Evolutionary conservation across 2,797 vertebrate genomes (phyloP).

Genomic region (Rhyacichthys aspro): DNA sequence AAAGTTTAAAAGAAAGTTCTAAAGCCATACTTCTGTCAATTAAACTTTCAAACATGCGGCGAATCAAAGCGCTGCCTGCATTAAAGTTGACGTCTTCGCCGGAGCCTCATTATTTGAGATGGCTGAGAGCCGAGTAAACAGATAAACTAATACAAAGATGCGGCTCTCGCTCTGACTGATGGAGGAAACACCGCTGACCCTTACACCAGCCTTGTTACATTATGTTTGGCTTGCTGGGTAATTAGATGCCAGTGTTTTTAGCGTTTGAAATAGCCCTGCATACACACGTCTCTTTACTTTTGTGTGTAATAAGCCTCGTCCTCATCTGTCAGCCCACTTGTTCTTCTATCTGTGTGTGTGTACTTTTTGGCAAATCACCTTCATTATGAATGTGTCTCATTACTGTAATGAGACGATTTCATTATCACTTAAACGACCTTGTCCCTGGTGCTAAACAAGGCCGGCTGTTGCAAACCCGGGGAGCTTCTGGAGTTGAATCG

Average conservation of each 20-base stretch:
- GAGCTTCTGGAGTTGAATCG: constrained; percentile 48
- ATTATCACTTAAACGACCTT: constrained; percentile 81
- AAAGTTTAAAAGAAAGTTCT: not conserved
- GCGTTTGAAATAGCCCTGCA: constrained; percentile 17
- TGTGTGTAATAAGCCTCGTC: constrained; percentile 2
- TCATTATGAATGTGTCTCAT: constrained; percentile 75
- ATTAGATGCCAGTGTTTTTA: constrained; percentile 53
- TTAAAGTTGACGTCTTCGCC: constrained; percentile 32
- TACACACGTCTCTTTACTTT: constrained; percentile 5
- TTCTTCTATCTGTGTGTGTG: constrained; percentile 9
- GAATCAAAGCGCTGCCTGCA: constrained; percentile 36
- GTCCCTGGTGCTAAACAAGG: constrained; percentile 73
- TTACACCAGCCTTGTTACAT: constrained; percentile 46
- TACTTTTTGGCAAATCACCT: constrained; percentile 70
- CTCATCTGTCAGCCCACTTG: constrained; percentile 29
- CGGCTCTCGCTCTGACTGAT: constrained; percentile 34
- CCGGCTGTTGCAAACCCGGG: constrained; percentile 58
- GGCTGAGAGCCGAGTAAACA: constrained; percentile 52
- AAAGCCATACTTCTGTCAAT: constrained; percentile 11
- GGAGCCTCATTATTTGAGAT: constrained; percentile 53
- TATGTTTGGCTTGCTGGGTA: constrained; percentile 53
- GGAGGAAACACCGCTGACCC: constrained; percentile 18
- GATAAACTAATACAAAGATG: constrained; percentile 48
- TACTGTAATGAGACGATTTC: constrained; percentile 81
- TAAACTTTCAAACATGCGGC: not conserved